Evolutionary conservation across 1,140 invertebrate species (phyloP).

Genomic region (Aphelenchoides besseyi): DNA sequence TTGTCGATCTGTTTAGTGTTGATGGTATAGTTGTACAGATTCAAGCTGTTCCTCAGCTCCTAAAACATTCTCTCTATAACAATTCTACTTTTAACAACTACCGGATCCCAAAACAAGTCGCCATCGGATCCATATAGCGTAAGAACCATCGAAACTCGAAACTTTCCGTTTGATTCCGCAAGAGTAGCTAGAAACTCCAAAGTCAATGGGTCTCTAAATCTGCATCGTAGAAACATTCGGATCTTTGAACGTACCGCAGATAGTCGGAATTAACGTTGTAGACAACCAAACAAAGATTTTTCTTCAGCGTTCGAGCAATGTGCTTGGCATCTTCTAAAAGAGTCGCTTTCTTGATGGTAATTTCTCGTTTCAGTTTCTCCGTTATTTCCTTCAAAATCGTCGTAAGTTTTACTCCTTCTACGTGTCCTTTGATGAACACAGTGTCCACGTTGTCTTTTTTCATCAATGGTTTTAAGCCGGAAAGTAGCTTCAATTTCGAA

Average conservation of each 20-base stretch:
- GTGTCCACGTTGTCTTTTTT: neutral
- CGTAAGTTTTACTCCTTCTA: neutral
- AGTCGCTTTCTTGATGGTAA: neutral
- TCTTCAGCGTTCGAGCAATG: constrained; percentile 7
- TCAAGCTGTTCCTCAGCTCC: neutral
- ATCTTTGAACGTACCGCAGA: constrained; percentile 19
- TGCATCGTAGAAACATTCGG: neutral
- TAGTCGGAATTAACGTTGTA: constrained; percentile 11
- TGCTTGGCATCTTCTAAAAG: neutral
- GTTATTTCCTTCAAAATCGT: constrained; percentile 1
- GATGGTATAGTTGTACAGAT: constrained; percentile 17
- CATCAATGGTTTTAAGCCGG: neutral
- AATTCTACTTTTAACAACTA: too few relatives aligned
- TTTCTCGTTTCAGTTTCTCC: constrained; percentile 9
- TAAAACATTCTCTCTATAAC: too few relatives aligned
- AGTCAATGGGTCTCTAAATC: constrained; percentile 20
- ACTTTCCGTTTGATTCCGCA: constrained; percentile 1
- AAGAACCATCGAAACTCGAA: constrained; percentile 1
- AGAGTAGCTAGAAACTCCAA: neutral
- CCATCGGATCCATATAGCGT: constrained; percentile 10
- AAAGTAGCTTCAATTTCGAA: constrained; percentile 20
- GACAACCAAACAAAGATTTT: constrained; percentile 1
- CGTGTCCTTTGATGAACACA: constrained; percentile 12
- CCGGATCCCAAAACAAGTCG: constrained; percentile 26
- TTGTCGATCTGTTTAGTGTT: constrained; percentile 12